Evolutionary conservation across 2,888 invertebrate species (phyloP), one percentile per base, ranked within the genome.

Genomic region (Phyllotreta cruciferae): DNA sequence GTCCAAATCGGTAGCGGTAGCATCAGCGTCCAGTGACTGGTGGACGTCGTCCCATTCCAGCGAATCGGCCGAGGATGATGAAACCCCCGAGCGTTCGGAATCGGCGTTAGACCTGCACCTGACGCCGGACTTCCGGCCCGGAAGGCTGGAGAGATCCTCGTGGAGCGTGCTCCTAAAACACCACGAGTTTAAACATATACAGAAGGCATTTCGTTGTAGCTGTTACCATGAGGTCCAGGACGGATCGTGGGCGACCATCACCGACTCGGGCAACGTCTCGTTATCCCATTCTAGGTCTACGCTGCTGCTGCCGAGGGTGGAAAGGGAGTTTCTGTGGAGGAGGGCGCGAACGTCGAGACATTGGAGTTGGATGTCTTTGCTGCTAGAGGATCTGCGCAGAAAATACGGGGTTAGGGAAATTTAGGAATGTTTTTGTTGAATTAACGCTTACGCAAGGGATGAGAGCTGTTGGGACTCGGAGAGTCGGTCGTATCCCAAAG

Each of bases 261-360:
- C 70, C 13, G 79, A 79, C 62, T 76, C 71, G 36, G 80, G 81
- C 9, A 81, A 66, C 70, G 83, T 82, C 81, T 89, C 89, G 73
- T 88, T 87, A 78, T 89, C 89, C 89, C 89, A 89, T 78, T 89
- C 89, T 60, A 89, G 80, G 74, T 89, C 89, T 61, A 89, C 78
- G 3, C 89, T 89, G 3, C 89, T 89, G 72, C 88, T 88, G n/a
- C 85, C 86, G 36, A 88, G 85, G 35, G 88, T 88, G 41, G 85
- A 85, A 44, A 83, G 76, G 24, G 77, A 75, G 9, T 81, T 81
- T 60, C 77, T 73, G 55, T 76, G 75, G 64, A 82, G 66, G 6
- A 85, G 79, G 67, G 82, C 84, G 72, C 82, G 79, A 42, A 85
- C 87, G 76, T 88, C 87, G 55, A 88, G 79, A 73, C 84, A 85